A percentile compares a stretch with the other conserved stretches of the same genome.
Evolutionary conservation across 2,797 vertebrate genomes (phyloP).

Genomic region (Syngnathus rostellatus): DNA sequence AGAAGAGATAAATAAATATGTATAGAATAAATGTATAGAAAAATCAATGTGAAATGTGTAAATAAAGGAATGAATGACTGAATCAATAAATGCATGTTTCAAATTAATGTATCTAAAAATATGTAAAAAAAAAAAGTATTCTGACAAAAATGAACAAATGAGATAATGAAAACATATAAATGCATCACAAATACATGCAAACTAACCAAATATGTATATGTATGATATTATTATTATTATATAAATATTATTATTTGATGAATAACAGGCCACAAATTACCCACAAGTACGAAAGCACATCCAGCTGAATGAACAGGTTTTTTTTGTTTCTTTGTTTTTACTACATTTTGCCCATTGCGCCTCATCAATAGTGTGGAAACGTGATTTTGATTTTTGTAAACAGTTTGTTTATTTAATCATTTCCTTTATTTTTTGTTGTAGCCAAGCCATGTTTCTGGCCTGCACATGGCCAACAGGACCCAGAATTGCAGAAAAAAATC

Average conservation of each 20-base stretch:
- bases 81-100: neutral
- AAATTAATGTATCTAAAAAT: too few relatives aligned
- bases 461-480: neutral
- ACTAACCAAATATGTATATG: neutral
- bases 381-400: neutral
- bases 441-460: neutral
- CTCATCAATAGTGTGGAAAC: neutral
- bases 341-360: neutral
- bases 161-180: neutral
- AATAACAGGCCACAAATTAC: too few relatives aligned
- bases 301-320: too few relatives aligned
- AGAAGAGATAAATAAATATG: too few relatives aligned
- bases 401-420: too few relatives aligned
- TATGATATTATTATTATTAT: too few relatives aligned
- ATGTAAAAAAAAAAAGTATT: too few relatives aligned
- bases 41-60: neutral
- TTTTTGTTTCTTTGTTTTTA: too few relatives aligned
- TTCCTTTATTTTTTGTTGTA: neutral
- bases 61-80: neutral
- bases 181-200: too few relatives aligned
- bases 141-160: neutral
- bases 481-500: neutral
- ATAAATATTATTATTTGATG: too few relatives aligned
- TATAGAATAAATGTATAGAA: neutral
- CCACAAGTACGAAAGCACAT: too few relatives aligned